These are phyloP conservation scores for Leptinotarsa lineolata DNA, from an alignment of 1,140 invertebrate species.

Conservation along the genomic window DNA sequence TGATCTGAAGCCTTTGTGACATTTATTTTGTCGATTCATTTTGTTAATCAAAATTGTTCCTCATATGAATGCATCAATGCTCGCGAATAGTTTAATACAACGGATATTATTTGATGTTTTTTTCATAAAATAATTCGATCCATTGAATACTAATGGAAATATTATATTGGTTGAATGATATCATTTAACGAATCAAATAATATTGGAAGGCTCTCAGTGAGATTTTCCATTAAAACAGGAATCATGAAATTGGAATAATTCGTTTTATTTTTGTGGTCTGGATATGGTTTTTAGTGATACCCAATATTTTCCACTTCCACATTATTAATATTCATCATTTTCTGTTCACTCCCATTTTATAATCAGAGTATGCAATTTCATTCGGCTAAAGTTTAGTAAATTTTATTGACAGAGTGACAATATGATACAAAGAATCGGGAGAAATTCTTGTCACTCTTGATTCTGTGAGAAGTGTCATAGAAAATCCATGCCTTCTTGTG, in stretches of 20 bases:
- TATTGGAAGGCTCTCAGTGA: not conserved
- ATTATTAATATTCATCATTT: not conserved
- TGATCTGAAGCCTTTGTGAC: not conserved
- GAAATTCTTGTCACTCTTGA: too few species aligned
- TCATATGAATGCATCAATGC: not conserved
- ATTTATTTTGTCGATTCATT: not conserved
- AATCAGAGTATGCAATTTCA: too few species aligned
- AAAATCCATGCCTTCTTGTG: too few species aligned
- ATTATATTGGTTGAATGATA: not conserved
- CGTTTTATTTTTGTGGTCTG: not conserved
- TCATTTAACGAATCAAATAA: not conserved
- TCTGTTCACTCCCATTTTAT: too few species aligned
- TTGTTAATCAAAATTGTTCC: not conserved
- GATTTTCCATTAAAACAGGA: not conserved
- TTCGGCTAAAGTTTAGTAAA: too few species aligned
- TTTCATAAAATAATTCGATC: not conserved
- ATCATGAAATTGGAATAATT: not conserved
- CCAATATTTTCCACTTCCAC: not conserved
- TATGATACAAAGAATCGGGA: too few species aligned
- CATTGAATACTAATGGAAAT: not conserved
- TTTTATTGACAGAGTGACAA: too few species aligned
- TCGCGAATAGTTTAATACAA: not conserved
- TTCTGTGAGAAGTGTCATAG: too few species aligned
- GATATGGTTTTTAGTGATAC: not conserved
- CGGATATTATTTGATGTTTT: not conserved